Base-by-base conservation (phyloP, 2,888 invertebrate genomes). In the Leucoma salicis region DNA sequence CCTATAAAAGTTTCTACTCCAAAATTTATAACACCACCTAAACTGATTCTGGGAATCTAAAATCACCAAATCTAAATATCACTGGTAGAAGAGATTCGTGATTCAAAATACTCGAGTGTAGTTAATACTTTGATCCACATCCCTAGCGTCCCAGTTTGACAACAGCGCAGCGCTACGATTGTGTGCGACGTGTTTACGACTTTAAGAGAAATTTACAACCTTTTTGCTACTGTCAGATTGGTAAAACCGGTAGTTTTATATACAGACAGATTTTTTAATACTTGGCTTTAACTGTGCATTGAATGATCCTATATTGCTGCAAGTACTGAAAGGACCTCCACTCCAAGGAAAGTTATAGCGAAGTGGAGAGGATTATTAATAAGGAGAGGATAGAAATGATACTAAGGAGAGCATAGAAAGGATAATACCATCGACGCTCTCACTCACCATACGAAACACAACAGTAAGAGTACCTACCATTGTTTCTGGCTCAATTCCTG, bases 151-250 rank as follows among this genome's bases (percentile, higher is more conserved):
- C 29, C 27, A 46, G 42, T 57, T 49, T 48, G 51, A 55, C 55
- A 54, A 34, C 39, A 25, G 33, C 37, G 40, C n/a, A n/a, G n/a
- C n/a, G 45, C 21, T 47, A 39, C 52, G 47, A 41, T 38, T 55
- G 64, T 38, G 45, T 16, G 38, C 57, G 71, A 69, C 63, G 65
- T 65, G 65, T 71, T 71, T 70, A 71, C 69, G 63, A 57, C 48
- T 59, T 10, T 39, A 41, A 42, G 42, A 32, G 49, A 57, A 51
- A 65, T 63, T 66, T 63, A 62, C 57, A 47, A 45, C 58, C 54
- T 42, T 57, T 66, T 57, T 54, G 57, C 57, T 44, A 59, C 52
- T 59, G 59, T 62, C 60, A 48, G 52, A 67, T 65, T 57, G 59
- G 39, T 34, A 43, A 42, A 39, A 31, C 39, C 39, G 47, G 49